A percentile compares a stretch with the other conserved stretches of the same genome.
phyloP scores from a whole-genome alignment of 2,113 vertebrate species.

The Coptodon rendalli region DNA sequence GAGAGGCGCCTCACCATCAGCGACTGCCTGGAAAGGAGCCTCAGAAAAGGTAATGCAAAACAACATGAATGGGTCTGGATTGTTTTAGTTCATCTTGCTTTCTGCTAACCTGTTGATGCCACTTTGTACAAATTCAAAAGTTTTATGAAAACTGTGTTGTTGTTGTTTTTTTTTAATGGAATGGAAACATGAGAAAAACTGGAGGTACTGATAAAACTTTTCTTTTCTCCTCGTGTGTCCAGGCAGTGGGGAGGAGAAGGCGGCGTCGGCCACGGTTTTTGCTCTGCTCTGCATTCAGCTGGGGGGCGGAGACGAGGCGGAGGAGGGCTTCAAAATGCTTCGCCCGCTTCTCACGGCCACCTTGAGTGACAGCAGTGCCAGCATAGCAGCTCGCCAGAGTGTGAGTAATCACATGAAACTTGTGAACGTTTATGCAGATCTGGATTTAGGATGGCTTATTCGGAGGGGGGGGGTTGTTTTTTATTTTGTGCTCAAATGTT shows the following conservation, averaged over 20 bases:
- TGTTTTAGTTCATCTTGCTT: background rate
- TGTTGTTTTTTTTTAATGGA: background rate
- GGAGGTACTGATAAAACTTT: fast-evolving
- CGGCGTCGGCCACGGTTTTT: conserved; percentile 77
- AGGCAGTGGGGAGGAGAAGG: conserved; percentile 92
- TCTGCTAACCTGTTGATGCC: background rate
- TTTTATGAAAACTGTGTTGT: background rate
- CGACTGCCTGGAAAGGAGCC: conserved; percentile 87
- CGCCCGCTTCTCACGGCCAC: conserved; percentile 78
- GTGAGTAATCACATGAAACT: conserved; percentile 69
- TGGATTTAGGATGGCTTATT: background rate
- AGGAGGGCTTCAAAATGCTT: conserved; percentile 82
- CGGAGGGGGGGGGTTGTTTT: background rate
- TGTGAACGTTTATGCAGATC: background rate
- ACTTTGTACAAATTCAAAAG: background rate
- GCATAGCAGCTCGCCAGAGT: conserved; percentile 78
- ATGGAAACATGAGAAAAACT: fast-evolving
- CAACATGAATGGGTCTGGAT: background rate
- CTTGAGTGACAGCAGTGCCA: conserved; percentile 79
- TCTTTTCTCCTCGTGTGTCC: background rate
- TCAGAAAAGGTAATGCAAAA: conserved; percentile 82
- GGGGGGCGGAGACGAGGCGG: conserved; percentile 82
- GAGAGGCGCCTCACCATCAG: conserved; percentile 81
- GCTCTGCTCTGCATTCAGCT: conserved; percentile 90
- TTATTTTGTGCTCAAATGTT: background rate